A percentile compares a stretch with the other conserved stretches of the same genome.
Evolutionary conservation across 2,888 invertebrate genomes (phyloP).

Genomic region (Oscheius sp.): DNA sequence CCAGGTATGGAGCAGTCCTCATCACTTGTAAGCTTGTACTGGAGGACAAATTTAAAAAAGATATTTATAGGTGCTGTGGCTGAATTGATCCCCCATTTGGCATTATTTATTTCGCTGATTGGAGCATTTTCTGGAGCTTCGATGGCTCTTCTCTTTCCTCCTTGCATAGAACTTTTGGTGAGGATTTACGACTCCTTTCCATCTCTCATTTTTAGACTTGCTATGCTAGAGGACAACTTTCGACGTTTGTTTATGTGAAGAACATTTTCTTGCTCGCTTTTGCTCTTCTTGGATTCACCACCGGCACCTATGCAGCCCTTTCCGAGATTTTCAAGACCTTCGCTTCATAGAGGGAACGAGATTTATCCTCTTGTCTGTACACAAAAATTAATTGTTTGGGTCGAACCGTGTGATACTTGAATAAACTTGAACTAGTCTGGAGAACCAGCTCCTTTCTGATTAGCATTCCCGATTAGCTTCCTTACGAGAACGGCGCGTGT

Average conservation of each 20-base stretch:
- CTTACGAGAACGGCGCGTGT: not conserved
- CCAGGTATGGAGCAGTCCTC: conserved; percentile 73
- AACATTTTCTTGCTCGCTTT: conserved; percentile 58
- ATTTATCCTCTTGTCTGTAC: conserved; percentile 8
- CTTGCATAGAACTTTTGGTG: conserved; percentile 81
- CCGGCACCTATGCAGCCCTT: conserved; percentile 65
- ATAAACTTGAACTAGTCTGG: conserved; percentile 1
- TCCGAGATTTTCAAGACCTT: conserved; percentile 53
- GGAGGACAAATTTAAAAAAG: no score
- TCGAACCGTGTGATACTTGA: conserved; percentile 6
- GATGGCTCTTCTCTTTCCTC: conserved; percentile 86
- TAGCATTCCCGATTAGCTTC: conserved; percentile 1
- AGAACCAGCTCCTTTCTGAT: no score
- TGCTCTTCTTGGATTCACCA: conserved; percentile 65
- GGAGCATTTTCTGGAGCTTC: conserved; percentile 89
- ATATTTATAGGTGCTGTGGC: conserved; percentile 74
- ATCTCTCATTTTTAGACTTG: conserved; percentile 37
- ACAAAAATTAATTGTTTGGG: no score
- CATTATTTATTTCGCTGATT: conserved; percentile 86
- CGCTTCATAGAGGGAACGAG: not conserved
- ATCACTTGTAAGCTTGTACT: conserved; percentile 57
- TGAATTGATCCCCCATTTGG: conserved; percentile 84
- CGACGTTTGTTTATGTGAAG: conserved; percentile 49
- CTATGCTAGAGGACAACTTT: conserved; percentile 57
- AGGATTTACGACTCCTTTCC: not conserved